Conservation (phyloP, 2,888 invertebrate species). For the Bellardia pandia region DNA sequence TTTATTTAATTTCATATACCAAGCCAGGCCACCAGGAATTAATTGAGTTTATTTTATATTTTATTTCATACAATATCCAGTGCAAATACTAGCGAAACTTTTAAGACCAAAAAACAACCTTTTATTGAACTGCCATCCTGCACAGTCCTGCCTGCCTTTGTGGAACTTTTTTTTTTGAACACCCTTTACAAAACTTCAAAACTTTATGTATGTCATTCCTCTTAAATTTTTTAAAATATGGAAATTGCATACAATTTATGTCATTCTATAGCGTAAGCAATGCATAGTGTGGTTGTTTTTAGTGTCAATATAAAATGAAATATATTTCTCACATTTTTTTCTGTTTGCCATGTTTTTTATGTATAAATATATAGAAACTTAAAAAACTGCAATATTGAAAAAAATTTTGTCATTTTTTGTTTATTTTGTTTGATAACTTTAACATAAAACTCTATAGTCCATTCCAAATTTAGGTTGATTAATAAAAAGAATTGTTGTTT, state of each 20-base stretch:
- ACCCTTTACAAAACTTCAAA: not conserved
- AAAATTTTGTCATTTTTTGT: not conserved
- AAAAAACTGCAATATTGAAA: not conserved
- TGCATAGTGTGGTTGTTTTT: constrained; percentile 4
- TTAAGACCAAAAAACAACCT: not conserved
- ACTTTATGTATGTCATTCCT: not conserved
- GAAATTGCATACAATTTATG: constrained; percentile 7
- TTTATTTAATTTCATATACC: not conserved
- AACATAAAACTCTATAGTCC: not conserved
- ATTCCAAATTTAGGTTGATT: constrained; percentile 27
- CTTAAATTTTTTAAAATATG: constrained; percentile 14
- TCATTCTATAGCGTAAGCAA: not conserved
- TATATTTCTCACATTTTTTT: not conserved
- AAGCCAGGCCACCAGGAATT: constrained; percentile 25
- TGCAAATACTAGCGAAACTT: not conserved
- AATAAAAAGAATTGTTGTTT: constrained; percentile 21
- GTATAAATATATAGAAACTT: too few relatives aligned
- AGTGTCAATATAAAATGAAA: constrained; percentile 44
- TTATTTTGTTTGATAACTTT: not conserved
- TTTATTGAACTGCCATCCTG: not conserved
- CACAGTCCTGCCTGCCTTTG: not conserved
- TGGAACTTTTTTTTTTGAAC: not conserved
- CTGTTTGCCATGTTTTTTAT: not conserved
- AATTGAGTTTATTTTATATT: constrained; percentile 32
- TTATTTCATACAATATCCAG: not conserved